phyloP scores from a whole-genome alignment of 2,797 vertebrate genomes.

The Clarias platycephalus region DNA sequence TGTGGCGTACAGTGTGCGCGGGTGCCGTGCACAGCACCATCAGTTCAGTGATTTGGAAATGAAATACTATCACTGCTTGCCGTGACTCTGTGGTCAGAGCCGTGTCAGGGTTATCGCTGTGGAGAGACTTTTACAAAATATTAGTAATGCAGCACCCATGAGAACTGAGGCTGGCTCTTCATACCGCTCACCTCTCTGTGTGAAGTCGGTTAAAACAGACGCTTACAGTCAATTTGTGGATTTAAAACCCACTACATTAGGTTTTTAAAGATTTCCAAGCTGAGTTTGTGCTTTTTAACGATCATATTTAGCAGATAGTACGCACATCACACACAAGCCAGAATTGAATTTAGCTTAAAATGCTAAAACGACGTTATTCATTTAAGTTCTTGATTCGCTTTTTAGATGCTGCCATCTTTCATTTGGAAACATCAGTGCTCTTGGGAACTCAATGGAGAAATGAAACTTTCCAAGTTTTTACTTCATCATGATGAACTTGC shows the following conservation, averaged over 20 bases:
- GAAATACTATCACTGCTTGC: background rate
- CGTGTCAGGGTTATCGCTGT: background rate
- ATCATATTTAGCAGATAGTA: background rate
- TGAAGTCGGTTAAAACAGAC: background rate
- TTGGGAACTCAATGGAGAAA: background rate
- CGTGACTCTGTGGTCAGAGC: background rate
- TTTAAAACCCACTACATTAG: background rate
- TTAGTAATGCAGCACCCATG: background rate
- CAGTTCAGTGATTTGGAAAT: constrained; percentile 10
- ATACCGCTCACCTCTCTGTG: background rate
- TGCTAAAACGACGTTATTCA: background rate
- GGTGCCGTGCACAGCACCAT: background rate
- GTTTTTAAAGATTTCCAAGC: background rate
- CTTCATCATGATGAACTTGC: no score
- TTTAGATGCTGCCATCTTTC: background rate
- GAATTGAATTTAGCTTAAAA: background rate
- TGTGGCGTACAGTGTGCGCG: background rate
- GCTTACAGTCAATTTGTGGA: background rate
- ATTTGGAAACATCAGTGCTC: no score
- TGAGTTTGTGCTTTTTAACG: background rate
- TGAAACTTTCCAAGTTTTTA: background rate
- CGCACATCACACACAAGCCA: background rate
- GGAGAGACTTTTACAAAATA: background rate
- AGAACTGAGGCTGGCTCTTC: background rate
- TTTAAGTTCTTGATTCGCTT: background rate